phyloP scores from a whole-genome alignment of 2,797 vertebrate genomes.

The Epinephelus malabaricus region DNA sequence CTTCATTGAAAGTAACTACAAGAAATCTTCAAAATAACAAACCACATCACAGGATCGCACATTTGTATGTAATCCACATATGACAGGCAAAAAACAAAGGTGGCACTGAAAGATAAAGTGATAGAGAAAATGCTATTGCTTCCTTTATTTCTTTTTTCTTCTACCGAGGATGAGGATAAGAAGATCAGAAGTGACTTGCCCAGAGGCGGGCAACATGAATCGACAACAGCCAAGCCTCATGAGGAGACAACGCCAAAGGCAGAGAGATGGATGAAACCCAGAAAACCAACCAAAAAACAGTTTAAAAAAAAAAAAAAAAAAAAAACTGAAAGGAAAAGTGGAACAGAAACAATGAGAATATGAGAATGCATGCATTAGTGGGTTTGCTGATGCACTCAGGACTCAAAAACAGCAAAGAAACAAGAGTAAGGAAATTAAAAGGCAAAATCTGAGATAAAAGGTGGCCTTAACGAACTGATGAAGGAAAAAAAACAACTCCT shows the following conservation, averaged over 20 bases:
- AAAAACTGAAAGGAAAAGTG: too few relatives aligned
- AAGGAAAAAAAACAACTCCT: background rate
- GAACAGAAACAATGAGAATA: background rate
- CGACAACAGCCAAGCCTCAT: constrained; percentile 1
- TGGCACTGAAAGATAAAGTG: background rate
- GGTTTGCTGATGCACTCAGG: background rate
- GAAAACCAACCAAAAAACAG: background rate
- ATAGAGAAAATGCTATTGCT: background rate
- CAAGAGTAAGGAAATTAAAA: background rate
- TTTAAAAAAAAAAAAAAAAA: background rate
- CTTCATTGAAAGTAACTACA: background rate
- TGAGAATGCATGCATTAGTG: background rate
- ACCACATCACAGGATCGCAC: background rate
- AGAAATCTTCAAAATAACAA: background rate
- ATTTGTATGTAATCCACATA: background rate
- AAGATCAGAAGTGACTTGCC: constrained; percentile 5
- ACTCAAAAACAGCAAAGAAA: background rate
- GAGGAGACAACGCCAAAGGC: constrained; percentile 17
- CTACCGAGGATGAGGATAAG: background rate
- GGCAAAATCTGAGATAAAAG: background rate
- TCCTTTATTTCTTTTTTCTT: background rate
- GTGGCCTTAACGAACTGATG: background rate
- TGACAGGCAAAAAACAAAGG: background rate
- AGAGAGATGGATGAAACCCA: constrained; percentile 21
- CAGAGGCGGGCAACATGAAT: constrained; percentile 1